Percentiles rank a stretch among this genome's conserved stretches.
Conservation (phyloP, 2,888 invertebrate genomes). For the Lepidocyrtoides sp. region DNA sequence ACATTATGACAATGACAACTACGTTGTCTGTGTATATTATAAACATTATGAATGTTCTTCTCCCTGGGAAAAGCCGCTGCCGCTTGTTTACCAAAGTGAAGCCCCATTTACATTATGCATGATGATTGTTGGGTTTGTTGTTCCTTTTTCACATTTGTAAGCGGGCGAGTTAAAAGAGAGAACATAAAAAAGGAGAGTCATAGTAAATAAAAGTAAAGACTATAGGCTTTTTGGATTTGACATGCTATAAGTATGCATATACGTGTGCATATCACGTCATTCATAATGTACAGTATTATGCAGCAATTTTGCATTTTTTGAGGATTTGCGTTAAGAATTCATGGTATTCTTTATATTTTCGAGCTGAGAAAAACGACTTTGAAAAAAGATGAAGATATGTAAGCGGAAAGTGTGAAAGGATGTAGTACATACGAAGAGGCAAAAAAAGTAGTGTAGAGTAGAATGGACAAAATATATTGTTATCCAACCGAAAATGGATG, state of each 20-base stretch:
- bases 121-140: conserved; percentile 54
- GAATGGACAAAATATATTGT: not conserved
- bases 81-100: conserved; percentile 52
- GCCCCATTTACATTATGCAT: conserved; percentile 66
- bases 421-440: not conserved
- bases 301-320: conserved; percentile 48
- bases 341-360: not conserved
- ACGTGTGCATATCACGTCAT: not conserved
- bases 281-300: conserved; percentile 41
- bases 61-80: not conserved
- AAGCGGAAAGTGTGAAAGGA: not conserved
- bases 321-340: conserved; percentile 55
- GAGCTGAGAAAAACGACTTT: not conserved
- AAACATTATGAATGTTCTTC: not conserved
- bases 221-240: conserved; percentile 7
- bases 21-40: conserved; percentile 26
- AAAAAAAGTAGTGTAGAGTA: not conserved
- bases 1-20: conserved; percentile 60
- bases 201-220: conserved; percentile 30
- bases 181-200: conserved; percentile 16
- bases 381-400: not conserved
- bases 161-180: not conserved
- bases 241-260: not conserved
- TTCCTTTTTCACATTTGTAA: conserved; percentile 4
- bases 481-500: not conserved